phyloP scores from a whole-genome alignment of 2,888 invertebrate genomes.

The Clunio marinus region DNA sequence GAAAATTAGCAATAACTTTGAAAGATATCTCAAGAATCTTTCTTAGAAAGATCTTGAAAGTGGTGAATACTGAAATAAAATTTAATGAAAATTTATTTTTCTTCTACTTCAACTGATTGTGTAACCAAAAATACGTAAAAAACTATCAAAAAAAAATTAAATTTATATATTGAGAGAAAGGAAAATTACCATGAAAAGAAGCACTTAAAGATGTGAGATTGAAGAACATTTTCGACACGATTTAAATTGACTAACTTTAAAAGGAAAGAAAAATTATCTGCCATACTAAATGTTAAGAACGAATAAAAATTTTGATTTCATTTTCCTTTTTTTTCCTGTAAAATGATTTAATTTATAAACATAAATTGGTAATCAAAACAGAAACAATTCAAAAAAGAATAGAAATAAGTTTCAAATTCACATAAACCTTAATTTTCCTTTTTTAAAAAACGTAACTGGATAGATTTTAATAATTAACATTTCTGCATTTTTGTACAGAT shows the following conservation, averaged over 20 bases:
- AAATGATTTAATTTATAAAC: no score
- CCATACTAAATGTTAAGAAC: neutral
- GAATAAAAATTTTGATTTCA: neutral
- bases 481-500: constrained; percentile 27
- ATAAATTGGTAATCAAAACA: no score
- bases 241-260: neutral
- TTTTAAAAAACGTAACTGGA: constrained; percentile 1
- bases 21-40: constrained; percentile 2
- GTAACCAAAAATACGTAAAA: constrained; percentile 35
- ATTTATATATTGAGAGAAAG: neutral
- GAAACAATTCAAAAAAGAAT: neutral
- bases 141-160: neutral
- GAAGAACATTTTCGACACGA: neutral
- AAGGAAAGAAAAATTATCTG: neutral
- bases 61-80: constrained; percentile 7
- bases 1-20: neutral
- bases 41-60: neutral
- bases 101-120: no score
- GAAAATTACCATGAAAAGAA: neutral
- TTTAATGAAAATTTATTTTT: neutral
- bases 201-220: neutral
- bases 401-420: neutral
- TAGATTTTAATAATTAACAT: constrained; percentile 1
- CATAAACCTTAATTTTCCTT: neutral
- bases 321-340: no score